Percentiles rank a stretch among this genome's conserved stretches.
phyloP scores from a whole-genome alignment of 1,140 invertebrate genomes.

The Drosophila burlai region DNA sequence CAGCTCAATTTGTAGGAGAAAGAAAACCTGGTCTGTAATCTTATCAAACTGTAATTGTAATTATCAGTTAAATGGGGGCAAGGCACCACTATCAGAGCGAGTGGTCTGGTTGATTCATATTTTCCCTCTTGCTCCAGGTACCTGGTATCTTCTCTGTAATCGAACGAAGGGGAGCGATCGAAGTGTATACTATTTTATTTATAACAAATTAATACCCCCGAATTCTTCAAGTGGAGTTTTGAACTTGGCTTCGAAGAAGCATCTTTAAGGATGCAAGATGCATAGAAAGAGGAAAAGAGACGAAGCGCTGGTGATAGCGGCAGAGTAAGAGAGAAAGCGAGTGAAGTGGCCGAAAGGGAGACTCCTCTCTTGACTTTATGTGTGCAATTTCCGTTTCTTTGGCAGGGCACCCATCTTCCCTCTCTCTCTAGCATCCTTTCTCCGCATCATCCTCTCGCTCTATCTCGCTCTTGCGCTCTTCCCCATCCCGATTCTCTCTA shows the following conservation, averaged over 20 bases:
- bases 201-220: too few species aligned
- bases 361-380: slow-evolving; percentile 56
- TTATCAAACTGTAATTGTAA: slow-evolving; percentile 9
- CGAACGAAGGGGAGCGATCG: rapidly evolving
- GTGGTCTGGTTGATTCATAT: background rate
- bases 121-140: background rate
- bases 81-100: background rate
- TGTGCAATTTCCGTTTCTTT: slow-evolving; percentile 73
- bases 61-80: slow-evolving; percentile 16
- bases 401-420: slow-evolving; percentile 15
- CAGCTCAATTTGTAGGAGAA: background rate
- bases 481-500: slow-evolving; percentile 7
- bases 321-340: slow-evolving; percentile 14
- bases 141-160: background rate
- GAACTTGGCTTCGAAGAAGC: slow-evolving; percentile 14
- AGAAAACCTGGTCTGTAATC: slow-evolving; percentile 5
- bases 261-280: slow-evolving; percentile 1
- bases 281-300: background rate
- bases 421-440: slow-evolving; percentile 17
- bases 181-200: background rate
- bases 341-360: slow-evolving; percentile 22
- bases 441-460: background rate
- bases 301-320: background rate
- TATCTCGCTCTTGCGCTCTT: background rate
- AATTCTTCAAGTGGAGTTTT: slow-evolving; percentile 12